These are phyloP conservation scores for Percina caprodes DNA, from an alignment of 2,113 vertebrate species.

Conservation along the genomic window DNA sequence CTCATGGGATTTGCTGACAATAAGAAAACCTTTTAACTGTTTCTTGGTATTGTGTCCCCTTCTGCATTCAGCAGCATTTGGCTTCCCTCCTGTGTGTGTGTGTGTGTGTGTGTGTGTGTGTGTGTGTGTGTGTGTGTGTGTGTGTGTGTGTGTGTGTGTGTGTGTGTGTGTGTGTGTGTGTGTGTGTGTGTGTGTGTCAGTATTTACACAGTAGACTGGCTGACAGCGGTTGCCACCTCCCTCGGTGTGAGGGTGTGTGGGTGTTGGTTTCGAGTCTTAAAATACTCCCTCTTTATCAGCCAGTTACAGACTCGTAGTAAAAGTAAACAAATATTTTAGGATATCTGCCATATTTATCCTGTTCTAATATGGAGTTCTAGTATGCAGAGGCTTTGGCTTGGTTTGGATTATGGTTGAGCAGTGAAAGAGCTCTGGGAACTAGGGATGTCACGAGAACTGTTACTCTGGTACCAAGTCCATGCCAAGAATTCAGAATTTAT, in stretches of 20 bases:
- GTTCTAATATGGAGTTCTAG: background rate
- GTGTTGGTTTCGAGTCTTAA: slow-evolving; percentile 40
- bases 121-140: slow-evolving; percentile 25
- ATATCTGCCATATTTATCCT: background rate
- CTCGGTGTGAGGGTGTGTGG: slow-evolving; percentile 4
- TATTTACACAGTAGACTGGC: slow-evolving; percentile 82
- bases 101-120: slow-evolving; percentile 24
- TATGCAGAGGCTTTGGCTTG: background rate
- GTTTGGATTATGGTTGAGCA: background rate
- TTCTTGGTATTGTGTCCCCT: slow-evolving; percentile 14
- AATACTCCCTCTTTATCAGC: slow-evolving; percentile 20
- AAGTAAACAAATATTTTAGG: slow-evolving; percentile 19
- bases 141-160: slow-evolving; percentile 38
- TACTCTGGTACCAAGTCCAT: too few relatives aligned
- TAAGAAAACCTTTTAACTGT: slow-evolving; percentile 7
- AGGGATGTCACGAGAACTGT: too few relatives aligned
- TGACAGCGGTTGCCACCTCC: slow-evolving; percentile 40
- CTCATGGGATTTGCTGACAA: background rate
- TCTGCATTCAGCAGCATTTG: slow-evolving; percentile 28
- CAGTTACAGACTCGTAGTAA: slow-evolving; percentile 7
- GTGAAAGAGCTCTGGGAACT: background rate
- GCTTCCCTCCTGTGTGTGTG: slow-evolving; percentile 43
- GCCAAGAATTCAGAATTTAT: too few relatives aligned
- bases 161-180: slow-evolving; percentile 23
- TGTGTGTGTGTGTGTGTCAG: slow-evolving; percentile 35